Evolutionary conservation across 53 echinoderm and acorn worm species (phyloP).

Genomic region (Henricia sp.): DNA sequence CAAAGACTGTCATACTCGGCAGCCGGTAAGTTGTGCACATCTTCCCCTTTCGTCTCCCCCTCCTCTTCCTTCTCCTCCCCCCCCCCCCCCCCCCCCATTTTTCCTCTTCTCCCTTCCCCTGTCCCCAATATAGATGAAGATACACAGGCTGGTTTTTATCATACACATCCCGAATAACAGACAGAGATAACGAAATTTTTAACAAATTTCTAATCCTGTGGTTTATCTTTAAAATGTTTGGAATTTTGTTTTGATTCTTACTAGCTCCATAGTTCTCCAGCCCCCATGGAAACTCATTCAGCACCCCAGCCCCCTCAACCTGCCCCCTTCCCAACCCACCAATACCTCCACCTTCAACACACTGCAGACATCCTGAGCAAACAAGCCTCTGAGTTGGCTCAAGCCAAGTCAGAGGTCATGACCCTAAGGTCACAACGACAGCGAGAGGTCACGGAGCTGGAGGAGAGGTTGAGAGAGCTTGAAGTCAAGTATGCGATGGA

Average conservation of each 20-base stretch:
- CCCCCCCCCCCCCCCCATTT: too few species aligned
- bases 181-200: too few species aligned
- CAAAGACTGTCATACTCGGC: too few species aligned
- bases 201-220: not conserved
- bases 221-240: not conserved
- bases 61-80: too few species aligned
- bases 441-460: constrained; percentile 38
- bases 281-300: not conserved
- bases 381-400: constrained; percentile 89
- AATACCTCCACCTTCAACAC: constrained; percentile 74
- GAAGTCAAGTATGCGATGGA: constrained; percentile 34
- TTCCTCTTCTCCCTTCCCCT: too few species aligned
- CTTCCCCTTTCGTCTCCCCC: too few species aligned
- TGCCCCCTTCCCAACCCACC: constrained; percentile 28
- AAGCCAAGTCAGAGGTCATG: constrained; percentile 74
- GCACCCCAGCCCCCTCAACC: not conserved
- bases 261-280: too few species aligned
- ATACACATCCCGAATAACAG: too few species aligned
- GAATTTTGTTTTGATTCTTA: not conserved
- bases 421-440: constrained; percentile 40
- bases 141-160: too few species aligned
- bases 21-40: too few species aligned
- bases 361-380: constrained; percentile 83
- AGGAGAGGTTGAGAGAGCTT: constrained; percentile 46
- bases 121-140: too few species aligned